A percentile compares a stretch with the other conserved stretches of the same genome.
Conservation (phyloP, 2,797 vertebrate species). For the Pachyuromys duprasi region DNA sequence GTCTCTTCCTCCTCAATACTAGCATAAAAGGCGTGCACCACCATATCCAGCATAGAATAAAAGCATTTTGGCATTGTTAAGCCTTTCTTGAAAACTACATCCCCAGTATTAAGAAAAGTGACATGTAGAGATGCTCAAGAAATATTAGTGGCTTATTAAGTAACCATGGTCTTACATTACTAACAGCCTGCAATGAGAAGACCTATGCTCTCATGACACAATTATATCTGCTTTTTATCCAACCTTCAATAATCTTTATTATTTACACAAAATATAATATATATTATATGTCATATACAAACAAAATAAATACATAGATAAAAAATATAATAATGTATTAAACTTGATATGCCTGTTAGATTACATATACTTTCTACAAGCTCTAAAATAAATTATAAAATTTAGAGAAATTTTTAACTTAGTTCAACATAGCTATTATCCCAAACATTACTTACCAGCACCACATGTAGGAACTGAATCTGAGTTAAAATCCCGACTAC, state of each 20-base stretch:
- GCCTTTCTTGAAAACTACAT: conserved; percentile 2
- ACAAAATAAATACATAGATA: not conserved
- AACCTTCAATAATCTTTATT: conserved; percentile 58
- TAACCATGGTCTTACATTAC: not conserved
- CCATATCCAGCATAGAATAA: not conserved
- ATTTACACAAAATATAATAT: not conserved
- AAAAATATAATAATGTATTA: conserved; percentile 20
- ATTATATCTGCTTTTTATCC: conserved; percentile 23
- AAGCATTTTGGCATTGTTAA: not conserved
- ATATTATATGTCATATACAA: not conserved
- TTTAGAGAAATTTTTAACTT: conserved; percentile 17
- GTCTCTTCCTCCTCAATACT: not conserved
- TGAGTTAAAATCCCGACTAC: conserved; percentile 69
- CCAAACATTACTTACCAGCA: conserved; percentile 83
- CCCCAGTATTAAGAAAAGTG: conserved; percentile 5
- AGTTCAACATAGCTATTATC: not conserved
- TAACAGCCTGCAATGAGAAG: conserved; percentile 24
- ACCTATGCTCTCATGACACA: not conserved
- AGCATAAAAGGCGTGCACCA: not conserved
- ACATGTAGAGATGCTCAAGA: conserved; percentile 4
- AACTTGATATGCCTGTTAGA: conserved; percentile 29
- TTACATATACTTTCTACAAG: not conserved
- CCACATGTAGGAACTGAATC: conserved; percentile 68
- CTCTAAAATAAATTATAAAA: not conserved
- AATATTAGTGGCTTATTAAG: not conserved